Percentiles rank a stretch among this genome's conserved stretches.
phyloP scores from a whole-genome alignment of 2,797 vertebrate species.

The Notoglanidium macrostoma region DNA sequence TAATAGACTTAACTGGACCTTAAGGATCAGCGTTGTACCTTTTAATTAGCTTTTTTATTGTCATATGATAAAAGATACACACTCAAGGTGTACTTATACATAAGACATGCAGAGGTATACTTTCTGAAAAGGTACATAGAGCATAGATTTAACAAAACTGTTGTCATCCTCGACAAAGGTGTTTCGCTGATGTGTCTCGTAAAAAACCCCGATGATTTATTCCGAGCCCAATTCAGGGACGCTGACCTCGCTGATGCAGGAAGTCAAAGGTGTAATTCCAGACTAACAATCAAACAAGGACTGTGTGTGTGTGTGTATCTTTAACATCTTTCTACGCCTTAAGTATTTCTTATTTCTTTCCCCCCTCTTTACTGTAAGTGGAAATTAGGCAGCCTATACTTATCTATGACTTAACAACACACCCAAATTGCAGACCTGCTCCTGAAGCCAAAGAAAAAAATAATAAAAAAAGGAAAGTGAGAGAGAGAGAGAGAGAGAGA shows the following conservation, averaged over 20 bases:
- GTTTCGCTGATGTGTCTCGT: slow-evolving; percentile 22
- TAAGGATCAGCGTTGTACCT: no score
- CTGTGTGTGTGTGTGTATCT: slow-evolving; percentile 32
- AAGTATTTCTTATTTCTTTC: slow-evolving; percentile 58
- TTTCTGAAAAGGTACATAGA: no score
- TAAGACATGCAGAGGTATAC: not conserved
- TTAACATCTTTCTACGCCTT: slow-evolving; percentile 55
- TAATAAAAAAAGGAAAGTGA: not conserved
- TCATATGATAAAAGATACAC: not conserved
- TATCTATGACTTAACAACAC: slow-evolving; percentile 62
- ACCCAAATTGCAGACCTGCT: slow-evolving; percentile 63
- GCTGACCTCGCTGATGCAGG: slow-evolving; percentile 27
- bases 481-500: not conserved
- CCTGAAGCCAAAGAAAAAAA: slow-evolving; percentile 41
- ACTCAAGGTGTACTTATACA: no score
- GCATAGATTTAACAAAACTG: not conserved
- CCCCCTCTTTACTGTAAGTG: slow-evolving; percentile 50
- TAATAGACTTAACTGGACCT: not conserved
- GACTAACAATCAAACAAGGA: slow-evolving; percentile 44
- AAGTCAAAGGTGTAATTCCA: slow-evolving; percentile 48
- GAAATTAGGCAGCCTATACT: slow-evolving; percentile 64
- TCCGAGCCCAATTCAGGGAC: slow-evolving; percentile 10
- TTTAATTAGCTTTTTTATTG: not conserved
- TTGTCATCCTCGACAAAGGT: slow-evolving; percentile 46
- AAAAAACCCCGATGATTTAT: slow-evolving; percentile 42